These are phyloP conservation scores for Lepilemur ruficaudatus DNA, from an alignment of 2,797 vertebrate species.

Conservation along the genomic window DNA sequence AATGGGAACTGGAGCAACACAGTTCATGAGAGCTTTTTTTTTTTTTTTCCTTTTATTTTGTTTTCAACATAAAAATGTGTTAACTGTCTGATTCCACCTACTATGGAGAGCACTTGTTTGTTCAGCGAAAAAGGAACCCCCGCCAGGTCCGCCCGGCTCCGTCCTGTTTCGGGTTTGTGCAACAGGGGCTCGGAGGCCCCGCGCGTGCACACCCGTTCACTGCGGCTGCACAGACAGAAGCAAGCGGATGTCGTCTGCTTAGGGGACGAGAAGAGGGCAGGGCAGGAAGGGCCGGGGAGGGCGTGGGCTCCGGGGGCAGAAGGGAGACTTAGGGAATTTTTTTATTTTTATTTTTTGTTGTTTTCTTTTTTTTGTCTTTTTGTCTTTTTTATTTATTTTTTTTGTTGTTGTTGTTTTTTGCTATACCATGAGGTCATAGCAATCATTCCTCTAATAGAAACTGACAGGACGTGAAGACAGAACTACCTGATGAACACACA, in stretches of 20 bases:
- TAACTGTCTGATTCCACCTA: conserved; percentile 81
- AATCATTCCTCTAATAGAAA: conserved; percentile 88
- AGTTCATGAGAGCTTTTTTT: conserved; percentile 79
- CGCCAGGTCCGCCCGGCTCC: conserved; percentile 74
- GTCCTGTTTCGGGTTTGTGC: conserved; percentile 78
- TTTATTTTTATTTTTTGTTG: conserved; percentile 52
- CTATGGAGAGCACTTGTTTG: conserved; percentile 78
- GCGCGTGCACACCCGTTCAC: conserved; percentile 75
- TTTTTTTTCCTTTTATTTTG: neutral
- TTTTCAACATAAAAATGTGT: conserved; percentile 72
- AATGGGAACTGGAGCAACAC: conserved; percentile 79
- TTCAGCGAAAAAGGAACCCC: conserved; percentile 74
- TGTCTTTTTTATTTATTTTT: neutral
- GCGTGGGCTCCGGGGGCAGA: conserved; percentile 69
- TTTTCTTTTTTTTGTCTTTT: neutral
- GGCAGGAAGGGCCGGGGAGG: conserved; percentile 53
- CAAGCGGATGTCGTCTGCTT: conserved; percentile 82
- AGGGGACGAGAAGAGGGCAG: conserved; percentile 47
- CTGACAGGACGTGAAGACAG: conserved; percentile 87
- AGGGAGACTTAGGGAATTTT: conserved; percentile 78
- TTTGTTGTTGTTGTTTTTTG: conserved; percentile 64
- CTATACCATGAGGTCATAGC: conserved; percentile 85
- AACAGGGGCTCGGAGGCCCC: conserved; percentile 77
- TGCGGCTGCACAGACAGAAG: conserved; percentile 84
- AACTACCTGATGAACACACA: conserved; percentile 87